Evolutionary conservation across 2,797 vertebrate genomes (phyloP).

Genomic region (Chiroxiphia lanceolata): DNA sequence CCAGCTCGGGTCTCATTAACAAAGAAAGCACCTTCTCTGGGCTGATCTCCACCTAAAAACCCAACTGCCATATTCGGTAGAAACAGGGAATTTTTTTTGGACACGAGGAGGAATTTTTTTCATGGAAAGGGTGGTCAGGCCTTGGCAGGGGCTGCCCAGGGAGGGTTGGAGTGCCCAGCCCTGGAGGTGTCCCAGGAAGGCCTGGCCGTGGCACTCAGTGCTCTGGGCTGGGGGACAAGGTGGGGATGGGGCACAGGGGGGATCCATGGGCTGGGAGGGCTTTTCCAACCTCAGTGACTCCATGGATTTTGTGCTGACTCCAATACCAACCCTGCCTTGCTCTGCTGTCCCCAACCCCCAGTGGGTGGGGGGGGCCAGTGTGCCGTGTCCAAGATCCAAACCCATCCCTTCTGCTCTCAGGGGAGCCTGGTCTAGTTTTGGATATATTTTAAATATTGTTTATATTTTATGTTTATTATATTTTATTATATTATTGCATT

Average conservation of each 20-base stretch:
- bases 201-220: neutral
- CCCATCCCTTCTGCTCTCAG: neutral
- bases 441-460: too few relatives aligned
- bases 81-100: neutral
- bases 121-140: too few relatives aligned
- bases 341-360: neutral
- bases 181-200: neutral
- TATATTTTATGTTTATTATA: too few relatives aligned
- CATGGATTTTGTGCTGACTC: neutral
- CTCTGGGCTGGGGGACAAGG: too few relatives aligned
- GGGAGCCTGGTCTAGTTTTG: too few relatives aligned
- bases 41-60: neutral
- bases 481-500: too few relatives aligned
- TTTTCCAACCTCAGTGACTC: too few relatives aligned
- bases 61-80: neutral
- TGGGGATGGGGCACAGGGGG: too few relatives aligned
- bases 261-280: too few relatives aligned
- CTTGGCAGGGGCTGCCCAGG: neutral
- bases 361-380: fast-evolving
- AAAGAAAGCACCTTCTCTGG: neutral
- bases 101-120: neutral
- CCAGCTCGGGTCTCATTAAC: neutral
- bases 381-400: neutral
- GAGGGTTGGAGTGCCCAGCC: neutral
- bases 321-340: too few relatives aligned